Conservation (phyloP, 2,888 invertebrate genomes). For the Protodeltote pygarga region DNA sequence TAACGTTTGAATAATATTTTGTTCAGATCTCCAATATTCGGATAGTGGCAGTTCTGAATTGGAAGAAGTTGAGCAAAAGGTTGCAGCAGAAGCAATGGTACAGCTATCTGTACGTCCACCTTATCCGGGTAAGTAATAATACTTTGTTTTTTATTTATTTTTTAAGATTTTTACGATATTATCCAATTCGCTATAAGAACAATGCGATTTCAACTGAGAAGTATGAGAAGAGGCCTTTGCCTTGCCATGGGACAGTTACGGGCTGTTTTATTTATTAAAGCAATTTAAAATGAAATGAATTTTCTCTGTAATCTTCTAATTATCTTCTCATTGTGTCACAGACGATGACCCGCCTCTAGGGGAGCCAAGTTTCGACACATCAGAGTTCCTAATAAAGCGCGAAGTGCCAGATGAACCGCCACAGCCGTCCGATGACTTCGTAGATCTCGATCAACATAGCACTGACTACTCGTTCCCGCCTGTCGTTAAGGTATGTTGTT, state of each 20-base stretch:
- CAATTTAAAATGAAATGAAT: too few species aligned
- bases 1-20: conserved; percentile 3
- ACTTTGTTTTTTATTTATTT: too few species aligned
- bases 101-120: conserved; percentile 84
- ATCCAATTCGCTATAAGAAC: too few species aligned
- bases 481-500: conserved; percentile 69
- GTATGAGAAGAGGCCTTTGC: too few species aligned
- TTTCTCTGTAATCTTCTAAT: too few species aligned
- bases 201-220: too few species aligned
- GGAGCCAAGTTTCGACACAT: conserved; percentile 95
- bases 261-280: too few species aligned
- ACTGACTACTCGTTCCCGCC: conserved; percentile 72
- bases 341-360: conserved; percentile 89
- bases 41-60: conserved; percentile 83
- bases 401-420: conserved; percentile 77
- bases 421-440: conserved; percentile 67
- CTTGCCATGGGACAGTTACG: too few species aligned
- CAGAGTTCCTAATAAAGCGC: conserved; percentile 90
- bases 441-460: conserved; percentile 71
- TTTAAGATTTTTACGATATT: too few species aligned
- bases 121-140: conserved; percentile 34
- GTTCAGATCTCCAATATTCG: conserved; percentile 81
- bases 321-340: conserved; percentile 23
- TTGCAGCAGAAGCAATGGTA: conserved; percentile 92
- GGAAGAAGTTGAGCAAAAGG: conserved; percentile 87